Percentiles rank a stretch among this genome's conserved stretches.
These are phyloP conservation scores for Lordiphosa fenestrarum DNA, from an alignment of 2,888 invertebrate genomes.

Conservation along the genomic window DNA sequence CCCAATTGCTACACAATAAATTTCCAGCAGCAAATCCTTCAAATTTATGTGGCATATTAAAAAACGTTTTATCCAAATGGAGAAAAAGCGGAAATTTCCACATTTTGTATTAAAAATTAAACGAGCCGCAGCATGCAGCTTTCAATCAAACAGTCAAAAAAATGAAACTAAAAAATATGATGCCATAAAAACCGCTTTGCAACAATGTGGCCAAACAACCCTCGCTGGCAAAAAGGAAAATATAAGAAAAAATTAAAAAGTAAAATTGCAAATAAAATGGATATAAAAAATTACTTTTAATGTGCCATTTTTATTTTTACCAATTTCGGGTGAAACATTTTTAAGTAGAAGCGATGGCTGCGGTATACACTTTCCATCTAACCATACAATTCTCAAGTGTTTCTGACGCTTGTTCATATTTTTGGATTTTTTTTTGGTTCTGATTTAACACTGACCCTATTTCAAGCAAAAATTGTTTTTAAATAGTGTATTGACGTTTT, in stretches of 20 bases:
- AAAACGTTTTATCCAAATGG: conserved; percentile 52
- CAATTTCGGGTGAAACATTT: background rate
- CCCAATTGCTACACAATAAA: conserved; percentile 47
- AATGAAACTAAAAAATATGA: conserved; percentile 50
- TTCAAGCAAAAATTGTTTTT: too few relatives aligned
- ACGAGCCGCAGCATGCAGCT: conserved; percentile 50
- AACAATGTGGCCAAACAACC: conserved; percentile 33
- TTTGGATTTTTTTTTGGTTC: too few relatives aligned
- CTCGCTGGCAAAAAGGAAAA: conserved; percentile 20
- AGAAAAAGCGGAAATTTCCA: background rate
- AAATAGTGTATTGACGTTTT: too few relatives aligned
- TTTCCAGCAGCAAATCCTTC: conserved; percentile 55
- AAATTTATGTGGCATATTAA: conserved; percentile 68
- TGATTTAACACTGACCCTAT: too few relatives aligned
- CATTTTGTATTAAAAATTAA: conserved; percentile 56
- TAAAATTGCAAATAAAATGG: conserved; percentile 60
- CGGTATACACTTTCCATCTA: conserved; percentile 23
- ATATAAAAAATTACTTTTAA: conserved; percentile 73
- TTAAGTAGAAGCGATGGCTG: conserved; percentile 2
- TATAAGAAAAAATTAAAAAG: conserved; percentile 34
- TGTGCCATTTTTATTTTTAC: conserved; percentile 65
- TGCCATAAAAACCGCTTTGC: conserved; percentile 39
- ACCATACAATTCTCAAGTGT: too few relatives aligned
- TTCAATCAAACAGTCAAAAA: conserved; percentile 47
- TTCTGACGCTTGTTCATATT: too few relatives aligned